Evolutionary conservation across 1,140 invertebrate genomes (phyloP).

Genomic region (Ceratosolen solmsi): DNA sequence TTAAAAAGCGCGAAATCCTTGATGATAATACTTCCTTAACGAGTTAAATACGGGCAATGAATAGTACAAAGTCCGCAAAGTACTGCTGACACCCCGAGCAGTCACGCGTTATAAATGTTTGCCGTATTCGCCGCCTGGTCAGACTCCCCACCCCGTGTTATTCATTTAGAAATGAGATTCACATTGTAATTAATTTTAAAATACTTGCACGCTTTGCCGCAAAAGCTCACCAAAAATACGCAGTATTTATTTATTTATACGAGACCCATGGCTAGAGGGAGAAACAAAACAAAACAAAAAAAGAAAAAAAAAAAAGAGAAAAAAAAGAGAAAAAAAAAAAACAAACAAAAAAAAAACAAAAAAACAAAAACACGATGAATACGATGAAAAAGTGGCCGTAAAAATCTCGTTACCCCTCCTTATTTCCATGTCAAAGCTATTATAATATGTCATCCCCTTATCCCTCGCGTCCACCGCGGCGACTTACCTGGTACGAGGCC

Average conservation of each 20-base stretch:
- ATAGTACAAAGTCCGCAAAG: not conserved
- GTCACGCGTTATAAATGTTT: not conserved
- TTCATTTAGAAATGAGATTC: not conserved
- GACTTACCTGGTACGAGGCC: not conserved
- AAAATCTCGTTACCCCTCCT: constrained; percentile 15
- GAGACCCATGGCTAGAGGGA: no score
- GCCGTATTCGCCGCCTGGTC: not conserved
- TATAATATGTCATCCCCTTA: constrained; percentile 54
- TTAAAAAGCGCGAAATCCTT: not conserved
- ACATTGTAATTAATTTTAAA: not conserved
- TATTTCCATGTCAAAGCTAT: constrained; percentile 54
- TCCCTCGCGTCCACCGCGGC: not conserved
- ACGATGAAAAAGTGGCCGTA: not conserved
- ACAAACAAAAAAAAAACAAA: no score
- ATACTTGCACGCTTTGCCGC: not conserved
- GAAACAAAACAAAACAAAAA: no score
- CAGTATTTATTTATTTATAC: no score
- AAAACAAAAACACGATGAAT: no score
- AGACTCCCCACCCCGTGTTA: not conserved
- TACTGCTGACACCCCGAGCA: not conserved
- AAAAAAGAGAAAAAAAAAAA: no score
- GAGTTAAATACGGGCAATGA: not conserved
- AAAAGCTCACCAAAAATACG: not conserved
- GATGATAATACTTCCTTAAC: constrained; percentile 17
- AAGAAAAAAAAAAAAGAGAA: no score